A percentile compares a stretch with the other conserved stretches of the same genome.
Evolutionary conservation across 2,888 invertebrate species (phyloP).

Genomic region (Lathronympha strigana): DNA sequence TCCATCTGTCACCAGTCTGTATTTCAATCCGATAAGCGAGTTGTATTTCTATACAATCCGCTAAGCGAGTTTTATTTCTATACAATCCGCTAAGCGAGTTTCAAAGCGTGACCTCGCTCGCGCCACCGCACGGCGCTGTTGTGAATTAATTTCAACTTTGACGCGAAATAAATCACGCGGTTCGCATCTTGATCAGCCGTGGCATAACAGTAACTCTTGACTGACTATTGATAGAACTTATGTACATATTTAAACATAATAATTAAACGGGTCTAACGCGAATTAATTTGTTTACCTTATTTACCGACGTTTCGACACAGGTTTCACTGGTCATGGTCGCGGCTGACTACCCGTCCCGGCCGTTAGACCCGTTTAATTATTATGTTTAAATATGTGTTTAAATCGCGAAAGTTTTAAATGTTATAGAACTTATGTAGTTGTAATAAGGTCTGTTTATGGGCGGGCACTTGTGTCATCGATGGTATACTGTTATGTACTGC

Average conservation of each 20-base stretch:
- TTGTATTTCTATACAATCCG: not conserved
- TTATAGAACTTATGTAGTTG: not conserved
- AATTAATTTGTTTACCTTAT: too few relatives aligned
- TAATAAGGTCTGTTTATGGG: not conserved
- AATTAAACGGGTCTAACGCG: too few relatives aligned
- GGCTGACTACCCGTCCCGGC: too few relatives aligned
- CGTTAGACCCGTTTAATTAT: too few relatives aligned
- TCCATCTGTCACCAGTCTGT: too few relatives aligned
- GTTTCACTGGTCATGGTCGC: too few relatives aligned
- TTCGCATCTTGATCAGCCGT: constrained; percentile 71
- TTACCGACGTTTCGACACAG: too few relatives aligned
- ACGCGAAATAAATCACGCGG: constrained; percentile 73
- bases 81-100: not conserved
- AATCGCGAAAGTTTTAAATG: too few relatives aligned
- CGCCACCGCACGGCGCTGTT: constrained; percentile 54
- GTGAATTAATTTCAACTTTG: constrained; percentile 79
- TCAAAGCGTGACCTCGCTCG: constrained; percentile 30
- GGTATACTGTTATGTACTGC: constrained; percentile 26
- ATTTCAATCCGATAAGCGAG: too few relatives aligned
- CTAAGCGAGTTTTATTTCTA: not conserved
- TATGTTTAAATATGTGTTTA: too few relatives aligned
- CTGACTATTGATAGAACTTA: not conserved
- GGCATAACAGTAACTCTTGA: constrained; percentile 47
- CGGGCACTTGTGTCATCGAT: constrained; percentile 23
- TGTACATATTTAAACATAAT: too few relatives aligned